Percentiles rank a stretch among this genome's conserved stretches.
These are phyloP conservation scores for Odontamblyopus lacepedii DNA, from an alignment of 2,797 vertebrate species.

Conservation along the genomic window DNA sequence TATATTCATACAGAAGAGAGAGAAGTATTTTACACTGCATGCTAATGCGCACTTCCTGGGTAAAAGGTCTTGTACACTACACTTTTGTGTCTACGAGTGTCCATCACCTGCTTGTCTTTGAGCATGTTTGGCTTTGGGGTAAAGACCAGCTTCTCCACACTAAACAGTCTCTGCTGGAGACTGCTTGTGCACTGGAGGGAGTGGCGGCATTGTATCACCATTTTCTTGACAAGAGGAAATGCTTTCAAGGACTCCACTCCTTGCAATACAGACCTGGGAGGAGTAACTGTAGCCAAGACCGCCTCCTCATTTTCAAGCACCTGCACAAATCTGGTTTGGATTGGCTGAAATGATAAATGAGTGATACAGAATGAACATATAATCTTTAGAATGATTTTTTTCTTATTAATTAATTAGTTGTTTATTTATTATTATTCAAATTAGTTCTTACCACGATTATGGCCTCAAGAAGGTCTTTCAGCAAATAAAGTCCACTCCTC, in stretches of 20 bases:
- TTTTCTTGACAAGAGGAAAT: background rate
- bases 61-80: too few species aligned
- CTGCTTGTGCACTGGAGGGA: background rate
- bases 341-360: constrained; percentile 20
- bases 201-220: background rate
- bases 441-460: constrained; percentile 2
- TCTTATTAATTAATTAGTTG: too few species aligned
- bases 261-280: constrained; percentile 16
- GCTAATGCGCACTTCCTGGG: too few species aligned
- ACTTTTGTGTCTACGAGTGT: too few species aligned
- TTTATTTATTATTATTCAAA: too few species aligned
- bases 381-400: background rate
- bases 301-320: constrained; percentile 20
- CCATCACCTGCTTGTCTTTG: background rate
- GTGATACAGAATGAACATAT: background rate
- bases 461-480: constrained; percentile 13
- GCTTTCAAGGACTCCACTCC: background rate
- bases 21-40: too few species aligned
- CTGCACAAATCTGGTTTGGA: constrained; percentile 28
- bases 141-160: background rate
- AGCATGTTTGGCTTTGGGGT: background rate
- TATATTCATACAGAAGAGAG: too few species aligned
- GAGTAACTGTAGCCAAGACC: constrained; percentile 37
- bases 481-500: constrained; percentile 15
- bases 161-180: constrained; percentile 5